These are phyloP conservation scores for Lumbricus terrestris DNA, from an alignment of 2,888 invertebrate species.

Conservation along the genomic window DNA sequence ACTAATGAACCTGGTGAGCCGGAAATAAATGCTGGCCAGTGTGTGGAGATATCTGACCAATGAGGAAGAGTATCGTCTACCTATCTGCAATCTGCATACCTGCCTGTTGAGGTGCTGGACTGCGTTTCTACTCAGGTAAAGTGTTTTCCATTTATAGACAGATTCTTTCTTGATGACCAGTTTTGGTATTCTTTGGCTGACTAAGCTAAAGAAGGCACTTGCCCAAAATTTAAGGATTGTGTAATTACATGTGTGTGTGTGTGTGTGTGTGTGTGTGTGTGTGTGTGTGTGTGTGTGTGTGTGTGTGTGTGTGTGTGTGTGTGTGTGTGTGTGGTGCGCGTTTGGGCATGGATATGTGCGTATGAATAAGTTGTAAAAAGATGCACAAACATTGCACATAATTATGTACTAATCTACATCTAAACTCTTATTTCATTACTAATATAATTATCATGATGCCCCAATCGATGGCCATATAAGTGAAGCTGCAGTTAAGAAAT, in stretches of 20 bases:
- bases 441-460: no score
- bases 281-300: no score
- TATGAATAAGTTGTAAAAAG: no score
- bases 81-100: background rate
- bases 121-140: background rate
- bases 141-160: background rate
- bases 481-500: no score
- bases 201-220: background rate
- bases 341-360: background rate
- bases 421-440: no score
- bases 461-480: no score
- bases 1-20: background rate
- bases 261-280: no score
- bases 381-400: no score
- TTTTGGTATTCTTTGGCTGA: background rate
- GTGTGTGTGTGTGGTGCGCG: no score
- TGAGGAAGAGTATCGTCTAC: background rate
- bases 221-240: background rate
- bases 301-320: no score
- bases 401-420: no score
- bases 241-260: no score
- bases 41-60: background rate
- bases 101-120: background rate
- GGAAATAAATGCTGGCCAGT: conserved; percentile 3
- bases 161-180: background rate